Base-by-base conservation (phyloP, 2,797 vertebrate genomes). In the Stomatorhinus walkeri region DNA sequence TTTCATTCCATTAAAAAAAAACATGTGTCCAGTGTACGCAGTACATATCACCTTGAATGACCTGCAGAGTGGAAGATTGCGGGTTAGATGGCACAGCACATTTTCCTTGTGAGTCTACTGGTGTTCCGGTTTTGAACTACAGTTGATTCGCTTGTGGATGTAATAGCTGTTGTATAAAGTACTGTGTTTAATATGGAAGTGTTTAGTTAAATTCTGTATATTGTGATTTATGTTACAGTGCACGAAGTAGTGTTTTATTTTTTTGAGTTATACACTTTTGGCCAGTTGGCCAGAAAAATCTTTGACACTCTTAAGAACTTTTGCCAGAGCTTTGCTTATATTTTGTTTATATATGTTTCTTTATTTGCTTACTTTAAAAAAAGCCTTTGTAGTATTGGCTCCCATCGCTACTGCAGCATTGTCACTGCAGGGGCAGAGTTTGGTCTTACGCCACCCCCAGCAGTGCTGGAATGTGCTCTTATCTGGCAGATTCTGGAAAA, bases 201-300 rank as follows among this genome's bases (percentile, higher is more conserved):
- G 36, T 79, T 79, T 79, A 43, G 72, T 79, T 79, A 43, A 79
- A 43, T 36, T 79, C 72, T 79, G 72, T 79, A 79, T 79, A 79
- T 79, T 79, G 32, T 76, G 72, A 19, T 40, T 19, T 19, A 79
- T 43, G 16, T 79, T 79, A 43, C 36, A 79, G 72, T 43, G 72
- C 72, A 43, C 16, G 24, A 79, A 79, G 72, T 79, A 43, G 72
- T 79, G 72, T 79, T 79, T 79, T 8, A 5, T 6, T 79, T 43
- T 79, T 79, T 79, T 19, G 1, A 1, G 36, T 43, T 79, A 24
- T 43, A 79, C 36, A 79, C 72, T 40, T 76, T 79, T 79, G 72
- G 72, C 72, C 5, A 12, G 7, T 79, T 43, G 72, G 72, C 72
- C 72, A 79, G 72, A 43, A 43, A 79, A 79, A 43, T 68, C 61